Conservation (phyloP, 2,113 vertebrate genomes). For the Hydrolagus affinis region DNA sequence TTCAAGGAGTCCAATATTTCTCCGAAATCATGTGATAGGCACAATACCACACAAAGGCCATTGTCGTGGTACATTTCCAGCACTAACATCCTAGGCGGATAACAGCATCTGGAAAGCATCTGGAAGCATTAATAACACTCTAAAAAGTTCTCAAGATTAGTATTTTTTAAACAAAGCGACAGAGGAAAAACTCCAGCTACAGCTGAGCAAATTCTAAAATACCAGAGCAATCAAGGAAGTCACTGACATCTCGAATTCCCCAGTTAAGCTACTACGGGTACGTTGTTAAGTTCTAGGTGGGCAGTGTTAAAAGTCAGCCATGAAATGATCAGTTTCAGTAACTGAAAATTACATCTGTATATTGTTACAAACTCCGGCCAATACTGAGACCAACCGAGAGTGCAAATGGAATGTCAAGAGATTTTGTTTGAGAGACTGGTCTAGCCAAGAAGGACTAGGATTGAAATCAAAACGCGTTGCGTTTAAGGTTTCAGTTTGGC, state of each 20-base stretch:
- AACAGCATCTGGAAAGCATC: slow-evolving; percentile 32
- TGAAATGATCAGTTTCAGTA: background rate
- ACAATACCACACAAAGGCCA: background rate
- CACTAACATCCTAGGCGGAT: slow-evolving; percentile 21
- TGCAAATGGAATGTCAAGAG: background rate
- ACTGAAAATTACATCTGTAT: background rate
- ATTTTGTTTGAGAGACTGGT: background rate
- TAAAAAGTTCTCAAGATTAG: background rate
- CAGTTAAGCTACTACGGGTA: background rate
- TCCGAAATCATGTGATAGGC: background rate
- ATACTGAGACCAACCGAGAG: background rate
- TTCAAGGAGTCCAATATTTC: background rate
- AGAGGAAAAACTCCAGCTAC: slow-evolving; percentile 1
- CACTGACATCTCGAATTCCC: slow-evolving; percentile 10
- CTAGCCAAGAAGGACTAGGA: background rate
- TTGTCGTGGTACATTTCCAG: background rate
- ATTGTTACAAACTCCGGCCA: background rate
- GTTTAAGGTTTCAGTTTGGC: background rate
- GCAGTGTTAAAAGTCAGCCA: background rate
- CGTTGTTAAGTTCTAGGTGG: background rate
- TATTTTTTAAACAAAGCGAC: slow-evolving; percentile 21
- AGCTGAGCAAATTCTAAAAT: background rate
- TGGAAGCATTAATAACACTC: slow-evolving; percentile 13
- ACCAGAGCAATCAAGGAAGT: background rate
- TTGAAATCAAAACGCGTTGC: background rate